phyloP scores from a whole-genome alignment of 2,888 invertebrate genomes.

The Lasioglossum villosulum region DNA sequence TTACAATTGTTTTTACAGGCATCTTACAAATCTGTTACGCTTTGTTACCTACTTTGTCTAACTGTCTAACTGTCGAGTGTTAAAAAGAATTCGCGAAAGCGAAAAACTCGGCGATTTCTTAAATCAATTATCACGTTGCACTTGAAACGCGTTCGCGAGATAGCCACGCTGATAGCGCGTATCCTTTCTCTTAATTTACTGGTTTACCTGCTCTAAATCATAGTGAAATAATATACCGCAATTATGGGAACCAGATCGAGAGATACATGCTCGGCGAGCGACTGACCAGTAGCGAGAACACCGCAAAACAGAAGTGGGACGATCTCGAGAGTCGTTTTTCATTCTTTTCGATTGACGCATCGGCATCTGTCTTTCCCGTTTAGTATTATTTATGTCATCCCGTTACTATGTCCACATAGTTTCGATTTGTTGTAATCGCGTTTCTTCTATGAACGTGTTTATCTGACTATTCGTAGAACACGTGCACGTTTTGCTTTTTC shows the following conservation, averaged over 20 bases:
- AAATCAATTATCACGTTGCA: not conserved
- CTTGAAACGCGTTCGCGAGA: not conserved
- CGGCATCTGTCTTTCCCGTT: not conserved
- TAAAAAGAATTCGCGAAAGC: not conserved
- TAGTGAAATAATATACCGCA: constrained; percentile 25
- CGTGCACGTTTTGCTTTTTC: not conserved
- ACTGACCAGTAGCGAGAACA: constrained; percentile 22
- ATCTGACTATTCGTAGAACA: not conserved
- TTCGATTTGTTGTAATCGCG: not conserved
- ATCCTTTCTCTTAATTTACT: constrained; percentile 12
- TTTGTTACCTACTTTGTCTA: too few relatives aligned
- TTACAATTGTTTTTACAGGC: too few relatives aligned
- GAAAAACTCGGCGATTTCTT: not conserved
- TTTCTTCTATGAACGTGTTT: not conserved
- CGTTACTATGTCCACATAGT: not conserved
- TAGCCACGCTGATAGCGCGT: not conserved
- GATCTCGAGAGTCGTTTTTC: constrained; percentile 28
- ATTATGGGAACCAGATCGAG: constrained; percentile 44
- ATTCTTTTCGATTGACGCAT: constrained; percentile 15
- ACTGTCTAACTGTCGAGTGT: not conserved
- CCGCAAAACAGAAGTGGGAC: constrained; percentile 25
- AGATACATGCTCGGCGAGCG: constrained; percentile 12
- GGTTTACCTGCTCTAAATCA: constrained; percentile 12
- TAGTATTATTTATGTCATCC: not conserved
- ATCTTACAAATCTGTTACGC: too few relatives aligned